phyloP scores from a whole-genome alignment of 2,888 invertebrate genomes.

The Tanytarsus gracilentus region DNA sequence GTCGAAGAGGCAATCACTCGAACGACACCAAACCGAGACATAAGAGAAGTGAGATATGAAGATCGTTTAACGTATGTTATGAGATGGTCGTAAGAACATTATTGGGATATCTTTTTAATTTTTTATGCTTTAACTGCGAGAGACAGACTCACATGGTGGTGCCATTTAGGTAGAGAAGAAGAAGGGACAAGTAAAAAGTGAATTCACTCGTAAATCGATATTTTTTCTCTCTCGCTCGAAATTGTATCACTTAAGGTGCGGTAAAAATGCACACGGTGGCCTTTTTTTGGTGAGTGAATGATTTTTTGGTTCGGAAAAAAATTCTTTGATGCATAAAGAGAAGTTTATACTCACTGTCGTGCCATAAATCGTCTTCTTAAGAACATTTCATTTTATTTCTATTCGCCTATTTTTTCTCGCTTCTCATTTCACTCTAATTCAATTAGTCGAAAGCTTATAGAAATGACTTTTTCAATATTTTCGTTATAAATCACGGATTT shows the following conservation, averaged over 20 bases:
- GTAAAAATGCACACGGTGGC: slow-evolving; percentile 23
- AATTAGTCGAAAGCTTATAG: slow-evolving; percentile 24
- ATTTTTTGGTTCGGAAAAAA: not conserved
- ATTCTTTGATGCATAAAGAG: not conserved
- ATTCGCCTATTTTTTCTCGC: not conserved
- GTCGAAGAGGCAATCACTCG: slow-evolving; percentile 2
- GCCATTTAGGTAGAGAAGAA: too few relatives aligned
- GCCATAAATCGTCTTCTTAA: slow-evolving; percentile 16
- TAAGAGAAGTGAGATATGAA: too few relatives aligned
- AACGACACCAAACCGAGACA: slow-evolving; percentile 1
- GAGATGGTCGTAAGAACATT: slow-evolving; percentile 7
- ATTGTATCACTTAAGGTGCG: slow-evolving; percentile 26
- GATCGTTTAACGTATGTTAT: too few relatives aligned
- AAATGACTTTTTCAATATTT: slow-evolving; percentile 12
- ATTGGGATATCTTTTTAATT: slow-evolving; percentile 6
- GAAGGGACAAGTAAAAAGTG: too few relatives aligned
- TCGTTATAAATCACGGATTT: slow-evolving; percentile 18
- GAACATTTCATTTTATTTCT: not conserved
- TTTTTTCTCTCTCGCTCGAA: not conserved
- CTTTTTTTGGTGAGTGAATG: not conserved
- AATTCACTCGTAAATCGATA: too few relatives aligned
- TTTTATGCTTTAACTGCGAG: not conserved
- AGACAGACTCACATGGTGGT: slow-evolving; percentile 8
- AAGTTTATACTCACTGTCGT: slow-evolving; percentile 2
- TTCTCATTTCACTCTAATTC: slow-evolving; percentile 19